Percentiles rank a stretch among this genome's conserved stretches.
phyloP scores from a whole-genome alignment of 2,888 invertebrate species.

The Masnerella sp. region DNA sequence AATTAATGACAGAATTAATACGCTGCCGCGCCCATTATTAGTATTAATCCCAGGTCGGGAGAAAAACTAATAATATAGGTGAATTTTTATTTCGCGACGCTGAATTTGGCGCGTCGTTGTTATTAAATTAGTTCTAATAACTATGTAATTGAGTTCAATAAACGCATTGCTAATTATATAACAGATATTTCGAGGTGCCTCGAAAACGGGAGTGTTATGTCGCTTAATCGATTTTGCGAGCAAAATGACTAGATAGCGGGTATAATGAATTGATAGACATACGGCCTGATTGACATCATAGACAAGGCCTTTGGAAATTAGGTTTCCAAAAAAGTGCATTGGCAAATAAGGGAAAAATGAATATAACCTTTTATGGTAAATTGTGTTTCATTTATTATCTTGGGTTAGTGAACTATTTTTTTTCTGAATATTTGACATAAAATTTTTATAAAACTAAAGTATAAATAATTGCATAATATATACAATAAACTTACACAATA shows the following conservation, averaged over 20 bases:
- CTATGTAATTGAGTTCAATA: constrained; percentile 40
- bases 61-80: constrained; percentile 24
- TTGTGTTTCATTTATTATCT: too few relatives aligned
- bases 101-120: constrained; percentile 14
- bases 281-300: constrained; percentile 44
- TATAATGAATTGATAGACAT: constrained; percentile 51
- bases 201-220: constrained; percentile 37
- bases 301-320: constrained; percentile 35
- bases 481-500: too few relatives aligned
- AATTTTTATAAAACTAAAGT: too few relatives aligned
- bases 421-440: too few relatives aligned
- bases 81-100: constrained; percentile 12
- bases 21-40: constrained; percentile 10
- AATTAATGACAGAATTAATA: constrained; percentile 36
- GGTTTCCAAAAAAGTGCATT: constrained; percentile 37
- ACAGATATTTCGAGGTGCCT: constrained; percentile 40
- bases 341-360: constrained; percentile 26
- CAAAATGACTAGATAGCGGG: constrained; percentile 48
- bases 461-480: too few relatives aligned
- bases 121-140: constrained; percentile 50
- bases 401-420: too few relatives aligned
- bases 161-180: constrained; percentile 43
- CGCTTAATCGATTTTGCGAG: constrained; percentile 46
- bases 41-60: too few relatives aligned
- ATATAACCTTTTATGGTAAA: constrained; percentile 13